These are phyloP conservation scores for Lanius collurio DNA, from an alignment of 2,113 vertebrate species.

Conservation along the genomic window DNA sequence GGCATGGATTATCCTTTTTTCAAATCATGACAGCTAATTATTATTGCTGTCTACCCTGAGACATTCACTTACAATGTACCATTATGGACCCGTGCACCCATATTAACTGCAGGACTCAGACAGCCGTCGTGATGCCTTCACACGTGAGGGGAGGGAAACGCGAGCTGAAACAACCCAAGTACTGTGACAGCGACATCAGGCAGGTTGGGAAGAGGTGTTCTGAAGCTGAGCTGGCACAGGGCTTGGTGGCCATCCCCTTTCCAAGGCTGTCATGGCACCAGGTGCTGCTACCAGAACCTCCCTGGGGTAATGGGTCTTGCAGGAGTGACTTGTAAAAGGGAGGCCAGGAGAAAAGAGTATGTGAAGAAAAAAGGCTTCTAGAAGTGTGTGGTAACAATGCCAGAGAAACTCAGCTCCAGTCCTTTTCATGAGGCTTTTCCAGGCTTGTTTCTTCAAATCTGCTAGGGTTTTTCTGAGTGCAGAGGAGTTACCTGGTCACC, in stretches of 20 bases:
- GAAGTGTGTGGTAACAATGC: neutral
- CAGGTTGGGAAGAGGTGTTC: neutral
- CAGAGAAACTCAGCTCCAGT: neutral
- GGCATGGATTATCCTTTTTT: constrained; percentile 75
- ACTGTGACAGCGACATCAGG: accelerated
- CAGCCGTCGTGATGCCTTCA: constrained; percentile 11
- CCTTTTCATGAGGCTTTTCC: neutral
- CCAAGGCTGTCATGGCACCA: neutral
- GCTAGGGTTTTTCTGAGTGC: neutral
- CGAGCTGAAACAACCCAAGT: neutral
- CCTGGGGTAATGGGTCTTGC: neutral
- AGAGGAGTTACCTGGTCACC: neutral
- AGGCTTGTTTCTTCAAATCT: neutral
- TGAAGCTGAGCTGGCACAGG: neutral
- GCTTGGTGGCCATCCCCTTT: neutral
- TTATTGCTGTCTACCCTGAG: constrained; percentile 70
- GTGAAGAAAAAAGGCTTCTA: neutral
- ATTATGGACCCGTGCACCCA: constrained; percentile 50
- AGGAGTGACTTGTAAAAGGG: neutral
- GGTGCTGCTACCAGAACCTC: neutral
- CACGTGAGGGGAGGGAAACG: neutral
- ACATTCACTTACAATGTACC: constrained; percentile 56
- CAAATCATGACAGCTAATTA: constrained; percentile 79
- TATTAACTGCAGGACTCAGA: constrained; percentile 56
- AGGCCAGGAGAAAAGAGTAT: neutral